phyloP scores from a whole-genome alignment of 2,113 vertebrate species.

The Ophthalmotilapia sp. region DNA sequence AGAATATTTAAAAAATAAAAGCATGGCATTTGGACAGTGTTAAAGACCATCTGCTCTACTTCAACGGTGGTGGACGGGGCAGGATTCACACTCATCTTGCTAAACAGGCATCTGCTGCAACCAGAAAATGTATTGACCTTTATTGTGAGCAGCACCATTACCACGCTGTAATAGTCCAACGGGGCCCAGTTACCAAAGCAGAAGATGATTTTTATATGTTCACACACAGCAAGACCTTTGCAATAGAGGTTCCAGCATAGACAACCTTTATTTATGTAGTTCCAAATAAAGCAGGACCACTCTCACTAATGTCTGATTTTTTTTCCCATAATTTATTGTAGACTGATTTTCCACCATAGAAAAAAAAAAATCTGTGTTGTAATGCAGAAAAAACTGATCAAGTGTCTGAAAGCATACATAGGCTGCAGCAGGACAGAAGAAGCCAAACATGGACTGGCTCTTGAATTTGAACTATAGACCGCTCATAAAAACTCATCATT shows the following conservation, averaged over 20 bases:
- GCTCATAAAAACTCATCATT: constrained; percentile 68
- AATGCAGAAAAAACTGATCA: background rate
- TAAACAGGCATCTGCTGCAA: background rate
- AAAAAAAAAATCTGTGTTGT: background rate
- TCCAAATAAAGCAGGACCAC: background rate
- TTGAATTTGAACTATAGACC: constrained; percentile 52
- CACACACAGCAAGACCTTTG: background rate
- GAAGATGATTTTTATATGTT: background rate
- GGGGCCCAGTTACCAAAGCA: background rate
- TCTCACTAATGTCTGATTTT: constrained; percentile 2
- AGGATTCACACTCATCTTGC: background rate
- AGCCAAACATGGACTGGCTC: constrained; percentile 2
- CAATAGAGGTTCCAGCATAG: background rate
- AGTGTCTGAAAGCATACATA: background rate
- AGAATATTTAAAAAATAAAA: background rate
- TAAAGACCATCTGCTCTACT: constrained; percentile 3
- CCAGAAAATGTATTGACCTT: background rate
- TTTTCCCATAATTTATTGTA: background rate
- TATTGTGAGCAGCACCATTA: background rate
- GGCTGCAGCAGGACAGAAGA: constrained; percentile 5
- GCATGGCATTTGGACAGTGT: background rate
- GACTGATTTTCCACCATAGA: background rate
- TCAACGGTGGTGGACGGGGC: background rate
- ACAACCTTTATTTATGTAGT: background rate
- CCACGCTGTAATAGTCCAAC: background rate